phyloP scores from a whole-genome alignment of 2,888 invertebrate species.

The Hanleya hanleyi region DNA sequence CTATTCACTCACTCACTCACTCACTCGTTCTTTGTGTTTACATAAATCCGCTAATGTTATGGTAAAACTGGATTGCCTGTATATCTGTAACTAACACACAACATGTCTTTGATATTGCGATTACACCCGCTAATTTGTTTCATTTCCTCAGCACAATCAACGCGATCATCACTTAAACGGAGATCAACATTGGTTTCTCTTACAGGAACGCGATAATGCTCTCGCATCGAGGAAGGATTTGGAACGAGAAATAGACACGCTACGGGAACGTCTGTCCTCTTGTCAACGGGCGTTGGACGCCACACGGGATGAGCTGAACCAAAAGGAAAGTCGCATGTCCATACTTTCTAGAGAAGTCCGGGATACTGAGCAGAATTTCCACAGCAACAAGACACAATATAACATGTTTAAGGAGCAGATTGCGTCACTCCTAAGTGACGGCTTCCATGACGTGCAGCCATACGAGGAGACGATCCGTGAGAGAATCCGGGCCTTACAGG shows the following conservation, averaged over 20 bases:
- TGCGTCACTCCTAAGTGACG: constrained; percentile 58
- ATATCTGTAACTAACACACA: too few relatives aligned
- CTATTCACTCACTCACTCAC: too few relatives aligned
- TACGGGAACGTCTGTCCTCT: constrained; percentile 62
- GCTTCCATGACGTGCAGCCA: constrained; percentile 46
- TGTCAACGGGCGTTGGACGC: constrained; percentile 60
- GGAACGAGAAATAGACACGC: constrained; percentile 58
- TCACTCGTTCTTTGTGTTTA: too few relatives aligned
- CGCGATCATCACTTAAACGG: neutral
- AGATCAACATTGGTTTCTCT: constrained; percentile 1
- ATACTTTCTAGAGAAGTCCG: constrained; percentile 49
- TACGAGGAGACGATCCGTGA: constrained; percentile 66
- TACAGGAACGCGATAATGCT: constrained; percentile 64
- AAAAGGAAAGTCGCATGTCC: constrained; percentile 50
- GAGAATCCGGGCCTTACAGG: constrained; percentile 48
- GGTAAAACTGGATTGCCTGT: too few relatives aligned
- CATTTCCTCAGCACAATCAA: neutral
- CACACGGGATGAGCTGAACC: constrained; percentile 55
- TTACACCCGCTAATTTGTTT: neutral
- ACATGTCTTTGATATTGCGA: too few relatives aligned
- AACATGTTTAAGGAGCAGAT: constrained; percentile 65
- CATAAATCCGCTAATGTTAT: too few relatives aligned
- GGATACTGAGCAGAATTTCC: constrained; percentile 43
- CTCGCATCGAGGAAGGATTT: constrained; percentile 54
- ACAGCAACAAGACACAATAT: constrained; percentile 48